These are phyloP conservation scores for Spizaetus ornatus DNA, from an alignment of 2,113 vertebrate species.

Conservation along the genomic window DNA sequence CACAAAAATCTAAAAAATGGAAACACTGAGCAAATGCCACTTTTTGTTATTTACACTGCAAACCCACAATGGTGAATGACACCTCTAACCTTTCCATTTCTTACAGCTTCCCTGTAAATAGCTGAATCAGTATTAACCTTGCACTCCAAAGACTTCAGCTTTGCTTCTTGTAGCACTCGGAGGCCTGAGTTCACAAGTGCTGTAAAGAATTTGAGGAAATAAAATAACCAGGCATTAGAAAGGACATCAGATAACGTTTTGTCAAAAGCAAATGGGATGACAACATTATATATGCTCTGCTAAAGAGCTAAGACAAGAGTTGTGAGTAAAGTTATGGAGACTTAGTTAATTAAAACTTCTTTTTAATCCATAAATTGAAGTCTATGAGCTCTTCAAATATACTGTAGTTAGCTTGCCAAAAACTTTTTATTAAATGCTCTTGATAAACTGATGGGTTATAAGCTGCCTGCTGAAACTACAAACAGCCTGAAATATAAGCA, in stretches of 20 bases:
- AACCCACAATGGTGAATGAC: not conserved
- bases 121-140: not conserved
- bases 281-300: not conserved
- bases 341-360: not conserved
- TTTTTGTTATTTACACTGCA: slow-evolving; percentile 33
- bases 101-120: not conserved
- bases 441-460: not conserved
- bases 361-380: not conserved
- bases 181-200: not conserved
- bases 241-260: not conserved
- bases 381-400: not conserved
- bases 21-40: slow-evolving; percentile 37
- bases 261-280: slow-evolving; percentile 1
- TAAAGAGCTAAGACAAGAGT: not conserved
- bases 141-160: not conserved
- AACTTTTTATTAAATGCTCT: not conserved
- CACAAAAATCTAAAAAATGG: not conserved
- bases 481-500: not conserved
- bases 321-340: not conserved
- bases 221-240: not conserved
- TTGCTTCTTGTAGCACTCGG: not conserved
- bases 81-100: slow-evolving; percentile 24
- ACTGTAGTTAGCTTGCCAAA: not conserved
- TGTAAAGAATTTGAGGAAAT: not conserved
- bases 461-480: not conserved